Evolutionary conservation across 1,140 invertebrate species (phyloP), one percentile per base, ranked within the genome.

Genomic region (Magallana angulata): DNA sequence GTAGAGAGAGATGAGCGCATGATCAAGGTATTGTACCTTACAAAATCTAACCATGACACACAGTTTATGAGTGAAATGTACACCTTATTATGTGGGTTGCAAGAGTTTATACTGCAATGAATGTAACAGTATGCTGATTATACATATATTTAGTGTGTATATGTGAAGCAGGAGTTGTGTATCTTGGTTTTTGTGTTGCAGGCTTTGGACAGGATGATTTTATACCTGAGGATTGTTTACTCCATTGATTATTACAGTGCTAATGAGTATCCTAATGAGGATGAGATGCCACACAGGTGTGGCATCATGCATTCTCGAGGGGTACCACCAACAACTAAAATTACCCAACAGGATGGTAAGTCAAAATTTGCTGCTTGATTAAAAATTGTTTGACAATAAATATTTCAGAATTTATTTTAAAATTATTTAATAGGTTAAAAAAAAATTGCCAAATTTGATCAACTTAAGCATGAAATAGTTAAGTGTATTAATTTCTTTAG

Each of bases 221-320:
- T 99, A 11, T 99, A 99, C 94, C 95, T 99, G 89, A 96, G 99
- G 59, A 96, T 99, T 76, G 99, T 99, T 0, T 98, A 99, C 95
- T 99, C 98, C 0, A 97, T 99, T 76, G 99, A 99, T 95, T 99
- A 99, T 94, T 99, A 99, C 94, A 99, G 99, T 95, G 98, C 99
- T 92, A 98, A 98, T 92, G 99, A 99, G 92, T 99, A 99, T 96
- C 98, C 98, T 0, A 99, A 99, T 93, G 99, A 99, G 95, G 99
- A 99, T 95, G 98, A 99, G 94, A 99, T 99, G 99, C 99, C 99
- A 0, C 99, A 99, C 94, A 96, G 98, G 57, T 99, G 99, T 95
- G 99, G 99, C 16, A 99, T 99, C 88, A 98, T 99, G 96, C 99
- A 99, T 94, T 98, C 98, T 0, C 96, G 99, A 82, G 98, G 98